phyloP scores from a whole-genome alignment of 1,140 invertebrate species.

The Pseudachorutes palmiensis region DNA sequence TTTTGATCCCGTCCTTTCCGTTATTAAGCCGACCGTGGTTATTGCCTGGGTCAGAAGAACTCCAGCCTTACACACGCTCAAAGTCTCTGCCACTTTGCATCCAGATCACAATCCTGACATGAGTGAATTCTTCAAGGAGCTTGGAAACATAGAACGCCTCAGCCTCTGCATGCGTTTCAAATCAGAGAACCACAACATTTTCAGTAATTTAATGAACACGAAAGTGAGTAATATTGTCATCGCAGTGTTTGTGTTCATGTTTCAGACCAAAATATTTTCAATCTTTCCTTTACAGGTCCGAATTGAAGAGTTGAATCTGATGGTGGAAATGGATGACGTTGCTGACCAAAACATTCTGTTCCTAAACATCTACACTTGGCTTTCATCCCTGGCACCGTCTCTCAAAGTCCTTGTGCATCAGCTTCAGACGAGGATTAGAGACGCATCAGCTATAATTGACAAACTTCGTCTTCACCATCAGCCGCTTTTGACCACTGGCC shows the following conservation, averaged over 20 bases:
- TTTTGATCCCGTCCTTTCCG: not conserved
- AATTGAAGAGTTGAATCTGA: not conserved
- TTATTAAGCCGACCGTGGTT: not conserved
- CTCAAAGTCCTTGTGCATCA: not conserved
- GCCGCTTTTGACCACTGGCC: not conserved
- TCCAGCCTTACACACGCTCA: not conserved
- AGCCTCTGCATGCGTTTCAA: slow-evolving; percentile 1
- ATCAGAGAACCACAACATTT: not conserved
- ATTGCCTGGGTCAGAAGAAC: not conserved
- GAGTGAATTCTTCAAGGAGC: not conserved
- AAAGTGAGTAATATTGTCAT: no score
- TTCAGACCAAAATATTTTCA: no score
- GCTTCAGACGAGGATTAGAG: not conserved
- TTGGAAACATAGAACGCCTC: not conserved
- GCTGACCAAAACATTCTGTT: not conserved
- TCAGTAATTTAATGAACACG: not conserved
- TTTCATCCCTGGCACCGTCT: not conserved
- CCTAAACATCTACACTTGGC: not conserved
- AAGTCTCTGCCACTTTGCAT: not conserved
- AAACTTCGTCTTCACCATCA: not conserved
- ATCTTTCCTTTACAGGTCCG: not conserved
- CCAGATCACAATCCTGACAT: not conserved
- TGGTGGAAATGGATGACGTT: slow-evolving; percentile 1
- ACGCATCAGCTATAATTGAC: not conserved
- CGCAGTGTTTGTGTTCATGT: no score